Percentiles rank a stretch among this genome's conserved stretches.
Conservation (phyloP, 2,113 vertebrate species). For the Semicossyphus pulcher region DNA sequence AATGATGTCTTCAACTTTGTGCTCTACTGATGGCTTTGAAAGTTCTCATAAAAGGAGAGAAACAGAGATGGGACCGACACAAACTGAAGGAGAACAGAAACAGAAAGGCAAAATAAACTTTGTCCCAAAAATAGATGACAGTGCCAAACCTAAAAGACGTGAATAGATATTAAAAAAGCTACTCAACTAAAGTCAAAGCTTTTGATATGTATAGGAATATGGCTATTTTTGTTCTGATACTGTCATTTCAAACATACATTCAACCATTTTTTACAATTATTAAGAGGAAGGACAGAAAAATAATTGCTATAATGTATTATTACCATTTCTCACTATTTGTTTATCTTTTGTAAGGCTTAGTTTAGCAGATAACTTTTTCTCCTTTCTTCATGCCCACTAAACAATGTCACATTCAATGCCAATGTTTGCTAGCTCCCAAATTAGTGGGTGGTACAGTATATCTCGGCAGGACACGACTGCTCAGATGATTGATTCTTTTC, state of each 20-base stretch:
- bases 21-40: conserved; percentile 67
- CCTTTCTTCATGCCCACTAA: too few species aligned
- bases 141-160: conserved; percentile 36
- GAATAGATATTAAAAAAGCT: conserved; percentile 61
- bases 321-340: too few species aligned
- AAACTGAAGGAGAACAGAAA: conserved; percentile 56
- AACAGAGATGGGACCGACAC: conserved; percentile 55
- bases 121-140: conserved; percentile 69
- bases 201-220: conserved; percentile 43
- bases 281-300: neutral
- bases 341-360: too few species aligned
- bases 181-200: conserved; percentile 13
- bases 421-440: too few species aligned
- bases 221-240: conserved; percentile 41
- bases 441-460: too few species aligned
- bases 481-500: too few species aligned
- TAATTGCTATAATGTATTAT: too few species aligned
- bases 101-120: conserved; percentile 47
- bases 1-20: conserved; percentile 70
- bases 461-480: too few species aligned
- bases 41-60: conserved; percentile 62
- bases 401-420: too few species aligned
- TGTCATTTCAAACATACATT: conserved; percentile 23
- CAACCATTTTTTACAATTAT: neutral
- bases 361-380: too few species aligned